Conservation (phyloP, 2,888 invertebrate species). For the Oscheius sp. region DNA sequence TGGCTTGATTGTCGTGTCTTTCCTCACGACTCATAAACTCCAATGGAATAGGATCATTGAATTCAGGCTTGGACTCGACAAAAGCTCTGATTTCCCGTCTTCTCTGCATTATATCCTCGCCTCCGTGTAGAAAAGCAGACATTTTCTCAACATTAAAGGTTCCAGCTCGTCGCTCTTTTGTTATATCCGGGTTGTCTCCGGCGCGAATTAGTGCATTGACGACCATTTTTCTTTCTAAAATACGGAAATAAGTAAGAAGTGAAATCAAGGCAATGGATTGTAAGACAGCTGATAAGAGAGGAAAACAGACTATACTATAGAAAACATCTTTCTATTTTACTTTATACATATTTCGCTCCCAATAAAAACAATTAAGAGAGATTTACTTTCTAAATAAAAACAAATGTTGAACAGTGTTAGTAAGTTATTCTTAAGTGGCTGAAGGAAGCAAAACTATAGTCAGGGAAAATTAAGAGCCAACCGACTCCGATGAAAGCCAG, state of each 20-base stretch:
- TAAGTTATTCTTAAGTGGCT: no score
- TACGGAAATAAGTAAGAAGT: neutral
- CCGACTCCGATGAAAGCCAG: no score
- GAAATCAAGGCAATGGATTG: neutral
- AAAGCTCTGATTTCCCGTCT: conserved; percentile 63
- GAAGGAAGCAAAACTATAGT: no score
- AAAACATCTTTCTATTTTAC: no score
- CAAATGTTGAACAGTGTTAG: no score
- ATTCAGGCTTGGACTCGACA: conserved; percentile 67
- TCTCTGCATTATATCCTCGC: conserved; percentile 55
- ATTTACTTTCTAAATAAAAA: no score
- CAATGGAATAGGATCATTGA: conserved; percentile 66
- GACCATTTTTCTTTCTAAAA: conserved; percentile 1
- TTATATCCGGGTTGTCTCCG: conserved; percentile 65
- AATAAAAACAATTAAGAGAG: no score
- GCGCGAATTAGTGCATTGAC: conserved; percentile 44
- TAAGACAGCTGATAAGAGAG: neutral
- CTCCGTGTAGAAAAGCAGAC: conserved; percentile 60
- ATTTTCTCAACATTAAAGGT: conserved; percentile 53
- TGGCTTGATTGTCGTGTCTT: conserved; percentile 69
- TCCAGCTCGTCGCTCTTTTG: conserved; percentile 46
- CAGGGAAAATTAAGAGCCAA: no score
- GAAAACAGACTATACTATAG: no score
- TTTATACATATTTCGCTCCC: no score
- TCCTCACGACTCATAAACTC: conserved; percentile 70